These are phyloP conservation scores for Murina feae DNA, from an alignment of 2,113 vertebrate genomes.

Conservation along the genomic window DNA sequence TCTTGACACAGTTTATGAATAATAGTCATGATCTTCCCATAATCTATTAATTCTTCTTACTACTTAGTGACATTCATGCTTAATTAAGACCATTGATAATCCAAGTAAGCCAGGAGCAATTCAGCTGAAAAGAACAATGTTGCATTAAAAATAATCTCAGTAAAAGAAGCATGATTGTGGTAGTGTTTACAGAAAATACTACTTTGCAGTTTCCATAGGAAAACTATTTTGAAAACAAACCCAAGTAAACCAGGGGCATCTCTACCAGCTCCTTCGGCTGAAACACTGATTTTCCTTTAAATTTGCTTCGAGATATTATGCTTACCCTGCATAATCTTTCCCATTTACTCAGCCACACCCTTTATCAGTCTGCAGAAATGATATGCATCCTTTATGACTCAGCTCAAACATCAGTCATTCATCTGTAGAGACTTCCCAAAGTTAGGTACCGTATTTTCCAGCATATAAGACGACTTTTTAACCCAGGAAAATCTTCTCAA, in stretches of 20 bases:
- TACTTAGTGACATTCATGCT: background rate
- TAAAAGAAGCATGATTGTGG: background rate
- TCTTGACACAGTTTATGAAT: background rate
- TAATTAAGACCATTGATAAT: background rate
- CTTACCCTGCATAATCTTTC: background rate
- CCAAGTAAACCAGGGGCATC: background rate
- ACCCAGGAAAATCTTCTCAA: too few species aligned
- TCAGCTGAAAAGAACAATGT: background rate
- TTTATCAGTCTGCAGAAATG: background rate
- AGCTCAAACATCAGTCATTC: background rate
- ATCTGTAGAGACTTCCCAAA: background rate
- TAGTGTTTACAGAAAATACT: background rate
- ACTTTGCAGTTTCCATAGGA: background rate
- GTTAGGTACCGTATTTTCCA: too few species aligned
- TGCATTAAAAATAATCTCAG: conserved; percentile 15
- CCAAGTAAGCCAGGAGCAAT: background rate
- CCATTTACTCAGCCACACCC: background rate
- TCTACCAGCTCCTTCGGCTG: background rate
- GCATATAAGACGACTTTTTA: too few species aligned
- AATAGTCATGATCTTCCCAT: background rate
- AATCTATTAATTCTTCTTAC: background rate
- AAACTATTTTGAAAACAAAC: background rate
- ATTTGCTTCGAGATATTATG: background rate
- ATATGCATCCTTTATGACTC: background rate
- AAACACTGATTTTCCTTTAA: background rate